Percentiles rank a stretch among this genome's conserved stretches.
phyloP scores from a whole-genome alignment of 2,113 vertebrate genomes.

The Eolophus roseicapilla region DNA sequence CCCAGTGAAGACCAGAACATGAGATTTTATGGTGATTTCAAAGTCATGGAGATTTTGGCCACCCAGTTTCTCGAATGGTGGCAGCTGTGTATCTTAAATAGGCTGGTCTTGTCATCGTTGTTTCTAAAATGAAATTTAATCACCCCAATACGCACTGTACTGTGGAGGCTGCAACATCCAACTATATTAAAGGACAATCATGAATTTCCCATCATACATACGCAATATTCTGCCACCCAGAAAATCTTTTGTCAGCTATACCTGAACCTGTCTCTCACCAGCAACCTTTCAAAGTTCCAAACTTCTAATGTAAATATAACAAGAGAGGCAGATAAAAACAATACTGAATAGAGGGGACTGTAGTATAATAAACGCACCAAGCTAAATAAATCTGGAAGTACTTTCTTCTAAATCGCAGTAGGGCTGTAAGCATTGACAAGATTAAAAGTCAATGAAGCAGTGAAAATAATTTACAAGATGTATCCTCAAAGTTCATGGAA shows the following conservation, averaged over 20 bases:
- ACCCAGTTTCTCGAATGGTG: neutral
- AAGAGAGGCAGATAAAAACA: neutral
- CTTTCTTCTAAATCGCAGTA: constrained; percentile 6
- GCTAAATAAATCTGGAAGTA: neutral
- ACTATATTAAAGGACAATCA: neutral
- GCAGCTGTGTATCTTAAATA: neutral
- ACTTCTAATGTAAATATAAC: neutral
- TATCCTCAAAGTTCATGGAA: constrained; percentile 27
- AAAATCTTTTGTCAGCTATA: neutral
- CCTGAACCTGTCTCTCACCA: neutral
- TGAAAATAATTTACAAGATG: constrained; percentile 20
- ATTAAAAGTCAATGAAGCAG: constrained; percentile 31
- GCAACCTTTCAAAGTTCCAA: neutral
- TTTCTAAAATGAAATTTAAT: neutral
- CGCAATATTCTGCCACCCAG: neutral
- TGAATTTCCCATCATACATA: neutral
- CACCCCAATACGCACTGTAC: neutral
- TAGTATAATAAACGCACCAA: neutral
- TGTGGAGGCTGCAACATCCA: neutral
- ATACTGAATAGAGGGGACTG: neutral
- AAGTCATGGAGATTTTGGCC: neutral
- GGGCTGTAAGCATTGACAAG: neutral
- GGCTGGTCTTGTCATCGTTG: neutral
- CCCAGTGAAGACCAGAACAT: neutral
- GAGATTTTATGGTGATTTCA: neutral